Evolutionary conservation across 2,797 vertebrate genomes (phyloP).

Genomic region (Sternotherus odoratus): DNA sequence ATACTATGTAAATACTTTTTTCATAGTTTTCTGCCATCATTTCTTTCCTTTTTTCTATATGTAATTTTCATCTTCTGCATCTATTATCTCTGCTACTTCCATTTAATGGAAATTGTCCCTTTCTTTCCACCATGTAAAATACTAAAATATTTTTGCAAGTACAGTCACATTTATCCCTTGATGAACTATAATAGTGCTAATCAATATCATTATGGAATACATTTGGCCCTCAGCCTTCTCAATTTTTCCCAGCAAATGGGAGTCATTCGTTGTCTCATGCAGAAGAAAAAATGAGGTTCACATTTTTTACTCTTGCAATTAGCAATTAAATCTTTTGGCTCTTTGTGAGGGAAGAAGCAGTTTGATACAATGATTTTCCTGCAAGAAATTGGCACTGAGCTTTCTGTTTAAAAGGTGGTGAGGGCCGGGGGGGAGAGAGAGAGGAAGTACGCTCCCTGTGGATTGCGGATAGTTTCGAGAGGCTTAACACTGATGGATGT

Average conservation of each 20-base stretch:
- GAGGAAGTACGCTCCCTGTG: accelerated
- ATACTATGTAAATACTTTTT: not conserved
- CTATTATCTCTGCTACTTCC: not conserved
- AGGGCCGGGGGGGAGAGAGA: accelerated
- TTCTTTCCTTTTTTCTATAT: not conserved
- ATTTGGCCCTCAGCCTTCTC: conserved; percentile 40
- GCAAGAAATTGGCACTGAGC: not conserved
- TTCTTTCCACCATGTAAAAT: conserved; percentile 12
- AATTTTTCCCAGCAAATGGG: conserved; percentile 47
- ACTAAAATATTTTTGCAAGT: conserved; percentile 22
- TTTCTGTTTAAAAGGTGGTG: not conserved
- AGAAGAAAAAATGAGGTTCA: conserved; percentile 57
- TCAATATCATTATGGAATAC: conserved; percentile 56
- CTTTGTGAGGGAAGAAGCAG: conserved; percentile 8
- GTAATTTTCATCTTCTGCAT: conserved; percentile 4
- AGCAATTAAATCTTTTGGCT: conserved; percentile 12
- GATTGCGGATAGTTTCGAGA: not conserved
- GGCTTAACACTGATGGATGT: not conserved
- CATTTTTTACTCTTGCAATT: conserved; percentile 18
- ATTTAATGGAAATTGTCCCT: conserved; percentile 24
- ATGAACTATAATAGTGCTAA: conserved; percentile 50
- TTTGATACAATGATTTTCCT: not conserved
- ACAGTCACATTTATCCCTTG: conserved; percentile 36
- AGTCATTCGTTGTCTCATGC: conserved; percentile 36
- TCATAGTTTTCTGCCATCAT: not conserved